Percentiles rank a stretch among this genome's conserved stretches.
Evolutionary conservation across 2,888 invertebrate species (phyloP).

Genomic region (Galerucella calmariensis): DNA sequence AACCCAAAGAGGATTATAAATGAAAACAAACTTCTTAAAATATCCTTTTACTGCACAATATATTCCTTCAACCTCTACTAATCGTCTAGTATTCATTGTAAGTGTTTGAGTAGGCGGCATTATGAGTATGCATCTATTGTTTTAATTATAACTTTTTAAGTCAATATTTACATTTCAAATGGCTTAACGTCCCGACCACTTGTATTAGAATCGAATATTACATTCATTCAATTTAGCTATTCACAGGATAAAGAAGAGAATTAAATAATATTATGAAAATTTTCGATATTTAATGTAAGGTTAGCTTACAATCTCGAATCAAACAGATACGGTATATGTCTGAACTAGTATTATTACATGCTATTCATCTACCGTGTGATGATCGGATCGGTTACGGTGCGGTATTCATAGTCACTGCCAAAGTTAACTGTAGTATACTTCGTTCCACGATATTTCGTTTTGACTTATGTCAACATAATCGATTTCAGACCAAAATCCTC

Average conservation of each 20-base stretch:
- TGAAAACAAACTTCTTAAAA: neutral
- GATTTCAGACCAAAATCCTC: too few species aligned
- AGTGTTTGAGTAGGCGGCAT: neutral
- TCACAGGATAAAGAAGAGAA: neutral
- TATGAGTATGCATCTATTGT: constrained; percentile 5
- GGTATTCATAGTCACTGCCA: too few species aligned
- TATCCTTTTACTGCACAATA: neutral
- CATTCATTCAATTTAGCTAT: neutral
- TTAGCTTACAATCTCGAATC: too few species aligned
- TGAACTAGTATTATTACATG: too few species aligned
- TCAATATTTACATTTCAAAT: constrained; percentile 13
- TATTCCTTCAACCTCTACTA: neutral
- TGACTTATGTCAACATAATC: too few species aligned
- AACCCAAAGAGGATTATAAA: neutral
- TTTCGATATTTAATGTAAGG: neutral
- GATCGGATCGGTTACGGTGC: too few species aligned
- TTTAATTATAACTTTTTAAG: neutral
- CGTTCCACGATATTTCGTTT: too few species aligned
- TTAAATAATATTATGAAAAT: neutral
- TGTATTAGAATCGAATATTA: neutral
- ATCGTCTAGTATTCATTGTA: neutral
- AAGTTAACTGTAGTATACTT: too few species aligned
- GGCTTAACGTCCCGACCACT: neutral
- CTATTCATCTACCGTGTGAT: too few species aligned
- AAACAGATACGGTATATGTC: too few species aligned